Evolutionary conservation across 2,797 vertebrate species (phyloP).

Genomic region (Knipowitschia caucasica): DNA sequence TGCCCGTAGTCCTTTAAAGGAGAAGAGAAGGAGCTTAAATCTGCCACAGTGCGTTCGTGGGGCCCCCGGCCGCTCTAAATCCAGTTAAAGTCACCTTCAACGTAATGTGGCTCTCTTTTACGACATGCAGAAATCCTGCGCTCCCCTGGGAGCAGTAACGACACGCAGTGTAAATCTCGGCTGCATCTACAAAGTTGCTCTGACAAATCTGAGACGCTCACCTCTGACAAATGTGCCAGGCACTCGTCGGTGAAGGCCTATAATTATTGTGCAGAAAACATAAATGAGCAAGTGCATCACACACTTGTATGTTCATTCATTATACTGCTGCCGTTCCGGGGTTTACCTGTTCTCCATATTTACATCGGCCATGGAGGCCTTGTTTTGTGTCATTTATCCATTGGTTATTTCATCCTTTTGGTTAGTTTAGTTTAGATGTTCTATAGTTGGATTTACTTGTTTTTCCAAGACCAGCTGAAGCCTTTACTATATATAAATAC

Average conservation of each 20-base stretch:
- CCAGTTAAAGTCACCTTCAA: slow-evolving; percentile 84
- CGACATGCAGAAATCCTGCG: slow-evolving; percentile 70
- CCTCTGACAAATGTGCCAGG: slow-evolving; percentile 67
- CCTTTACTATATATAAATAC: not conserved
- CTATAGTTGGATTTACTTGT: not conserved
- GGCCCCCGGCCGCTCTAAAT: slow-evolving; percentile 71
- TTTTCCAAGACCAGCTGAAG: not conserved
- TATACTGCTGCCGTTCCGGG: slow-evolving; percentile 22
- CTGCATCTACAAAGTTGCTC: slow-evolving; percentile 69
- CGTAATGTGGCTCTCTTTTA: slow-evolving; percentile 76
- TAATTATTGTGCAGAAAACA: slow-evolving; percentile 65
- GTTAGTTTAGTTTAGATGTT: not conserved
- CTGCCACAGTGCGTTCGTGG: slow-evolving; percentile 64
- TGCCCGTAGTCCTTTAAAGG: slow-evolving; percentile 65
- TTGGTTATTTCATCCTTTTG: not conserved
- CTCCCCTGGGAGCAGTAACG: slow-evolving; percentile 68
- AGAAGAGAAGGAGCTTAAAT: slow-evolving; percentile 71
- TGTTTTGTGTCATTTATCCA: not conserved
- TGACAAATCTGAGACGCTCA: slow-evolving; percentile 63
- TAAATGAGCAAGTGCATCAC: slow-evolving; percentile 50
- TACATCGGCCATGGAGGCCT: not conserved
- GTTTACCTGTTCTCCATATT: slow-evolving; percentile 13
- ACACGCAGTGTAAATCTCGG: slow-evolving; percentile 75
- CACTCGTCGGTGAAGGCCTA: slow-evolving; percentile 46
- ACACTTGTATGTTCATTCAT: slow-evolving; percentile 46